Evolutionary conservation across 2,797 vertebrate species (phyloP), one percentile per base, ranked within the genome.

Genomic region (Anguilla pacifica): DNA sequence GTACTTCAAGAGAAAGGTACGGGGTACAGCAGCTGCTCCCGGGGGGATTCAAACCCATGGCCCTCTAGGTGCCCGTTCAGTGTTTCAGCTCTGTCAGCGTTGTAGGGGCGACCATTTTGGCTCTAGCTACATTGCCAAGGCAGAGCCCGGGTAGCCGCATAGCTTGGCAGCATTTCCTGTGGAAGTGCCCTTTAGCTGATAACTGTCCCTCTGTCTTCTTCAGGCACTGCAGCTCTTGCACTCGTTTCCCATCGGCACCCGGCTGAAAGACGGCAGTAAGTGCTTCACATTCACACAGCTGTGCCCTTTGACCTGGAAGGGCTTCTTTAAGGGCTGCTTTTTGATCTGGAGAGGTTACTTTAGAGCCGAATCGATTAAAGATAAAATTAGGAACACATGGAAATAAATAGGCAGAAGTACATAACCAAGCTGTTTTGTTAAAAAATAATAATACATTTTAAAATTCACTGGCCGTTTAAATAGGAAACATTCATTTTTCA

Each of bases 191-290:
- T 9, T 46, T 10, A 77, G 19, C 15, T 49, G 35, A 39, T 39
- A 0, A 91, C 19, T 22, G 17, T 46, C 11, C 53, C 28, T 86
- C 35, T 86, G n/a, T 86, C 85, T 79, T 1, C 11, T 89, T 1
- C 89, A 99, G 99, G 98, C 98, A 31, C 95, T 98, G 88, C 99
- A 99, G 85, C 97, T 99, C 86, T 95, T 99, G 93, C 97, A 99
- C 94, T 99, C 98, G 28, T 99, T 99, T 93, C 99, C 99, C 55
- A 93, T 99, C 90, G 97, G 99, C 87, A 99, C 98, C 43, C 96
- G 96, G 94, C 96, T 99, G 96, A 99, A 99, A 95, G 99, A 99
- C 67, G 98, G 99, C 94, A 99, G 99, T 99, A 96, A 96, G 99
- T 97, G 88, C 87, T 28, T 83, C 11, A 57, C 25, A n/a, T 22